Base-by-base conservation (phyloP, 2,888 invertebrate genomes). In the Selenia dentaria region DNA sequence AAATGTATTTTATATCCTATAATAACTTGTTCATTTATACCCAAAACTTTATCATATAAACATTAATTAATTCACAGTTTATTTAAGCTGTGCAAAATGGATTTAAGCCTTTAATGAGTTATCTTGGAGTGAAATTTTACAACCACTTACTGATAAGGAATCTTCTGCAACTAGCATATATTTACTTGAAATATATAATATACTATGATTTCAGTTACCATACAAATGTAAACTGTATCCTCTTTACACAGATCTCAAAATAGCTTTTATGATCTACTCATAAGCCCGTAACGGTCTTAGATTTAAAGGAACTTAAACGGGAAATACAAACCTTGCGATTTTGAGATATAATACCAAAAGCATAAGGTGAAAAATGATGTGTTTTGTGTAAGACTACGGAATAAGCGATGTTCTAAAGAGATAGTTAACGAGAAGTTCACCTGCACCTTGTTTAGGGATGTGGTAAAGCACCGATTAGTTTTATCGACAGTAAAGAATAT, bases 391-490 rank as follows among this genome's bases (percentile, higher is more conserved):
- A 16, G 49, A 44, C 54, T 64, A 61, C 16, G 50, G 62, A 61
- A 62, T 60, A 73, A 76, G 71, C 65, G 74, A 73, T 75, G 71
- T 68, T 65, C 68, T 65, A 66, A 71, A 70, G 74, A 77, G 76
- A 79, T 78, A 77, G 78, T 79, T 75, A 73, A 69, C 63, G 66
- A 65, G 64, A 70, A 77, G 72, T 79, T 76, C 69, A 74, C 71
- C 74, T 74, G 71, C 59, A 69, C 58, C 57, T 42, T 40, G 36
- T 14, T 1, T 69, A 74, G 69, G 41, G 71, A 59, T 57, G 68
- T 37, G 65, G 20, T 29, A 47, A 41, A 32, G 2, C 12, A 12
- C 37, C 24, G 37, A 42, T 42, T 13, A n/a, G 18, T 9, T 27
- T 11, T 28, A 25, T 45, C 22, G 33, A 29, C 16, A 28, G n/a